Base-by-base conservation (phyloP, 2,113 vertebrate species). In the Caranx melampygus region DNA sequence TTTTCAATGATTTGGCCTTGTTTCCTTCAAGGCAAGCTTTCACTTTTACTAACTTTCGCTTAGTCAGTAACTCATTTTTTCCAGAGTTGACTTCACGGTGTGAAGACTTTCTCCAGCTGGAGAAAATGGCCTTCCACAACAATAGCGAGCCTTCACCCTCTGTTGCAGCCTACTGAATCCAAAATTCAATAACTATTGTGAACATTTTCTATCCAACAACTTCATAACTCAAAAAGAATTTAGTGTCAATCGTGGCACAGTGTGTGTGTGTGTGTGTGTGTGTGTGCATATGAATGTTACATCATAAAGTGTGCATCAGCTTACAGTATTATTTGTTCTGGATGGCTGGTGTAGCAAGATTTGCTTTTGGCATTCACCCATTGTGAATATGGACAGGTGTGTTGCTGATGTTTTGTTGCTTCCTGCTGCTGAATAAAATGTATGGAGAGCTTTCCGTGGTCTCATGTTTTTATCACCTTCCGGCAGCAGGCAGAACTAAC, bases 391-490 rank as follows among this genome's bases (percentile, higher is more conserved):
- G 42, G 26, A 81, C 68, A 71, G 72, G 66, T 67, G 55, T 31
- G 4, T 75, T 45, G 70, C 16, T 35, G 64, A 57, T 54, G 33
- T n/a, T 69, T 59, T 5, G 55, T n/a, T 81, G 68, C 0, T 0
- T 15, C 42, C 57, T 69, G 40, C 66, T 40, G 44, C 45, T 33
- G 35, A 66, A 31, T 6, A 75, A 42, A 31, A 45, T 12, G 42
- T 59, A 6, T 57, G 6, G 52, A 76, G 63, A 66, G 64, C 74
- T 49, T 42, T 52, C 69, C 45, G 26, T 42, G 52, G 80, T 77
- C 75, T 85, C 34, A 21, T 75, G 44, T 68, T 78, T 75, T 83
- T 88, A 87, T 90, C 78, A 4, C n/a, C 33, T 21, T 61, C 15
- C 5, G 6, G 55, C 90, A 89, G 86, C 71, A 79, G 58, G 34